A percentile compares a stretch with the other conserved stretches of the same genome.
Conservation (phyloP, 2,888 invertebrate species). For the Crossocerus cetratus region DNA sequence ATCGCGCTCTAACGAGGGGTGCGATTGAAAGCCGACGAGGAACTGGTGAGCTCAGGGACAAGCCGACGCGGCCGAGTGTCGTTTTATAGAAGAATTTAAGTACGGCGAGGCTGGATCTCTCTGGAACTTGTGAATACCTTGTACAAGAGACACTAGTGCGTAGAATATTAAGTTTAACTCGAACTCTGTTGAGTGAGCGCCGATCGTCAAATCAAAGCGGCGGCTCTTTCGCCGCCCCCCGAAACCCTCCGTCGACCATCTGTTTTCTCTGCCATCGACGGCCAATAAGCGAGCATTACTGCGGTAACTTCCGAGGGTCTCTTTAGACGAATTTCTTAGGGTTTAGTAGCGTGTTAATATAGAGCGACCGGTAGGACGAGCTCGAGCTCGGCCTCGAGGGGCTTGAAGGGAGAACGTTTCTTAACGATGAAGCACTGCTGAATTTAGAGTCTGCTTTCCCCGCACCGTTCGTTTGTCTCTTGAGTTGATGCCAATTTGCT, state of each 20-base stretch:
- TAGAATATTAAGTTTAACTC: conserved; percentile 21
- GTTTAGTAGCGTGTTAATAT: not conserved
- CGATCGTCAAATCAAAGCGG: conserved; percentile 12
- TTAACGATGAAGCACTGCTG: not conserved
- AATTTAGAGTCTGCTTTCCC: not conserved
- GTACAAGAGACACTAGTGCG: conserved; percentile 26
- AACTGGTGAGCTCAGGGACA: no score
- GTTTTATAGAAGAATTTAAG: conserved; percentile 34
- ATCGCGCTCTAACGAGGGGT: no score
- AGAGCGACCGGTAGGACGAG: not conserved
- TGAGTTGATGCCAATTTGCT: not conserved
- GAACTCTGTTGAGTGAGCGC: conserved; percentile 6
- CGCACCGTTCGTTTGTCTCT: not conserved
- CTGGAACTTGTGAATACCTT: conserved; percentile 32
- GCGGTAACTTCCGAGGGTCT: not conserved
- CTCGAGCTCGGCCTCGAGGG: not conserved
- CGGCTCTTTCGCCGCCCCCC: no score
- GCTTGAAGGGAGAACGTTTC: not conserved
- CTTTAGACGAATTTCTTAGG: not conserved
- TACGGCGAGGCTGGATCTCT: conserved; percentile 40
- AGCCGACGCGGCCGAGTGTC: not conserved
- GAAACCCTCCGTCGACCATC: not conserved
- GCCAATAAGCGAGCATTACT: not conserved
- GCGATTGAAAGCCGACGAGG: no score
- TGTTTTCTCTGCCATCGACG: not conserved